phyloP scores from a whole-genome alignment of 2,113 vertebrate species.

The Strigops habroptila region DNA sequence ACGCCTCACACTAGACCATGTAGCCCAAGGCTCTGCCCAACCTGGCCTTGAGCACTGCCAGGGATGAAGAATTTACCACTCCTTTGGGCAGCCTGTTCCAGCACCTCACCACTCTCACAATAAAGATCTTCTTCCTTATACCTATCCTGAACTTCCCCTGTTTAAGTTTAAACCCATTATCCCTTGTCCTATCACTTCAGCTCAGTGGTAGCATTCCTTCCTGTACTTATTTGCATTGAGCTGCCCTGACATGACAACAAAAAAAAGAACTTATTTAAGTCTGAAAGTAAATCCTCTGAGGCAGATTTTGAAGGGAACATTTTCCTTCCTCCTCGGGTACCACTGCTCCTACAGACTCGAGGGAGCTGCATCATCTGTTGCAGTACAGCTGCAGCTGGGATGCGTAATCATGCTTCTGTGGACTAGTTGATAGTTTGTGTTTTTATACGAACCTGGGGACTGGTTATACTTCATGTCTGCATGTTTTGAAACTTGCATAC shows the following conservation, averaged over 20 bases:
- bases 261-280: not conserved
- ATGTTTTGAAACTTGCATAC: not conserved
- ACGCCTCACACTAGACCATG: too few relatives aligned
- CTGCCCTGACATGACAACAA: not conserved
- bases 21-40: too few relatives aligned
- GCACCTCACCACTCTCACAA: too few relatives aligned
- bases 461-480: not conserved
- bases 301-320: not conserved
- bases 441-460: not conserved
- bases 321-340: not conserved
- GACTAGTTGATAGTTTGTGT: not conserved
- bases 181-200: too few relatives aligned
- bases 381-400: not conserved
- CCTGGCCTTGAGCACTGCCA: too few relatives aligned
- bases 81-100: too few relatives aligned
- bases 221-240: not conserved
- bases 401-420: not conserved
- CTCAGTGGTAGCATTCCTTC: not conserved
- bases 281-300: not conserved
- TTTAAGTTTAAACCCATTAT: too few relatives aligned
- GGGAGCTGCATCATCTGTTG: not conserved
- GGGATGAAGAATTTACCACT: too few relatives aligned
- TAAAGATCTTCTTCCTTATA: too few relatives aligned
- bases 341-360: fast-evolving
- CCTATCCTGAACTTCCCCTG: too few relatives aligned